These are phyloP conservation scores for Calcarius lapponicus DNA, from an alignment of 2,797 vertebrate species.

Conservation along the genomic window DNA sequence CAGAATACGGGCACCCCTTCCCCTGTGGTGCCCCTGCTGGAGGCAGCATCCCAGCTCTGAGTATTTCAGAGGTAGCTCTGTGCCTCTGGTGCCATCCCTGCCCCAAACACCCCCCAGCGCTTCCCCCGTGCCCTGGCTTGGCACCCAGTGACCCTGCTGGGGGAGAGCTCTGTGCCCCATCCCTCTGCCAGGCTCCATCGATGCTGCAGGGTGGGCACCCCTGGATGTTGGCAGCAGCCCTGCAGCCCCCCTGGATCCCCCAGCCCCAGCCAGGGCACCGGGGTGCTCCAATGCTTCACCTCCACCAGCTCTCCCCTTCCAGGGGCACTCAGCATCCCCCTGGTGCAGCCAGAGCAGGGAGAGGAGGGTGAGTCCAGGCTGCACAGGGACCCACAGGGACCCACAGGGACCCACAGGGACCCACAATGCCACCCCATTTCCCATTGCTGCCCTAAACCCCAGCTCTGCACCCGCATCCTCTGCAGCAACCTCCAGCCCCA, in stretches of 20 bases:
- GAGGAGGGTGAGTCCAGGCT: not conserved
- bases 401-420: not conserved
- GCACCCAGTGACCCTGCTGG: not conserved
- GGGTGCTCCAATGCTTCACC: not conserved
- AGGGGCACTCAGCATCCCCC: not conserved
- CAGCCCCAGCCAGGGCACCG: not conserved
- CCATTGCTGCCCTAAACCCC: not conserved
- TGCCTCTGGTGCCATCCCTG: not conserved
- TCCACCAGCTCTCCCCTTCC: not conserved
- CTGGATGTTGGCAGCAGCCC: not conserved
- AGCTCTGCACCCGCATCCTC: rapidly evolving
- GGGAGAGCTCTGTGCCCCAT: not conserved
- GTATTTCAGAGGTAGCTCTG: not conserved
- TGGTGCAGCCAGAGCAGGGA: not conserved
- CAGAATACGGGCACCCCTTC: not conserved
- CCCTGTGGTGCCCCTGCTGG: not conserved
- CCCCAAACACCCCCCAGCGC: not conserved
- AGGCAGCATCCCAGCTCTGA: not conserved
- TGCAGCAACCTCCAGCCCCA: not conserved
- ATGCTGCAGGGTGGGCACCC: not conserved
- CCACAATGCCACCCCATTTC: rapidly evolving
- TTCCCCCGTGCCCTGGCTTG: not conserved
- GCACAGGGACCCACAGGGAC: not conserved
- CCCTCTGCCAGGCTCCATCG: not conserved
- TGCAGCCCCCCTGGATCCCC: not conserved